Evolutionary conservation across 2,113 vertebrate species (phyloP).

Genomic region (Laticauda colubrina): DNA sequence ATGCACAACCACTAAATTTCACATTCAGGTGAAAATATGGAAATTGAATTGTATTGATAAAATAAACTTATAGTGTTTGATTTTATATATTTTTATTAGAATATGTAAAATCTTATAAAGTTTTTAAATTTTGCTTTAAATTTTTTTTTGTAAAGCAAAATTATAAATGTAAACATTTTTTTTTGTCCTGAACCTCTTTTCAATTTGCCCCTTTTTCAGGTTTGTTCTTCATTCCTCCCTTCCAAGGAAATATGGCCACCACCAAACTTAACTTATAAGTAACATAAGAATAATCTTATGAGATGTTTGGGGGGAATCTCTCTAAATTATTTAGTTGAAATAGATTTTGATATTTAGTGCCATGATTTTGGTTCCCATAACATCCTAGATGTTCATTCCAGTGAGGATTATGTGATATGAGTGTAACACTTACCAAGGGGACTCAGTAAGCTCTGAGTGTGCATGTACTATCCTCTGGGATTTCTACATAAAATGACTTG

Average conservation of each 20-base stretch:
- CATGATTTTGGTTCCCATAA: background rate
- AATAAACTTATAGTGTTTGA: background rate
- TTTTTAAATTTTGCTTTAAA: background rate
- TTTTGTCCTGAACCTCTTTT: background rate
- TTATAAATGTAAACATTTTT: background rate
- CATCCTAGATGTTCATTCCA: background rate
- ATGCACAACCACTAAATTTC: background rate
- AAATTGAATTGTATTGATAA: background rate
- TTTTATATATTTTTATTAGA: background rate
- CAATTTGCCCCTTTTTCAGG: background rate
- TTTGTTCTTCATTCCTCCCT: background rate
- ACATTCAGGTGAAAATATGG: background rate
- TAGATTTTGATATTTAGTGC: background rate
- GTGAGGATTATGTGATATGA: background rate
- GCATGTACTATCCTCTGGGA: background rate
- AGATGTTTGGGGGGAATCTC: background rate
- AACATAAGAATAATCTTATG: background rate
- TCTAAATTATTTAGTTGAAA: background rate
- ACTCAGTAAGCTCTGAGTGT: background rate
- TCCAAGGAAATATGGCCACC: background rate
- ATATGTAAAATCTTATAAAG: background rate
- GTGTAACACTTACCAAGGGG: background rate
- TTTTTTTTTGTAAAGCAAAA: background rate
- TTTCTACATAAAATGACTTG: background rate
- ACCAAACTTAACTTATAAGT: background rate